Conservation (phyloP, 2,113 vertebrate species). For the Callipepla californica region DNA sequence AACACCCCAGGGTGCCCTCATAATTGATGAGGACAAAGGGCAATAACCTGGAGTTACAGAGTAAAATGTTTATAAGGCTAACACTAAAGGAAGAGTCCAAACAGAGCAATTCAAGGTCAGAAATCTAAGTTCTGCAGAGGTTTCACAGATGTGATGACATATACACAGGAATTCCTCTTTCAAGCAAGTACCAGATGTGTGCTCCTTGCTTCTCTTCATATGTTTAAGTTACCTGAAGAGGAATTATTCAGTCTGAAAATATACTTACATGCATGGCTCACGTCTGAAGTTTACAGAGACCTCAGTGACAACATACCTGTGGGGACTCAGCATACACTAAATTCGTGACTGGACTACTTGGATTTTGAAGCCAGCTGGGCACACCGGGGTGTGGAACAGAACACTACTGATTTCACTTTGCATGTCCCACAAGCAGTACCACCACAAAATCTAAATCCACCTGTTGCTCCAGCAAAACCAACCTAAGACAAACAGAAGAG, state of each 20-base stretch:
- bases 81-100: neutral
- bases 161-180: neutral
- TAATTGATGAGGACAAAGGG: neutral
- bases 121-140: neutral
- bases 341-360: neutral
- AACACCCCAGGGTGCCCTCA: neutral
- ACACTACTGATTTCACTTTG: neutral
- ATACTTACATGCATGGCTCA: fast-evolving
- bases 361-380: neutral
- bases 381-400: neutral
- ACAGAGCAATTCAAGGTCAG: neutral
- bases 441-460: neutral
- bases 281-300: neutral
- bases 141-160: neutral
- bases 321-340: neutral
- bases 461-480: neutral
- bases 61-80: neutral
- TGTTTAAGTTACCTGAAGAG: neutral
- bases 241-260: neutral
- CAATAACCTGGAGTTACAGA: neutral
- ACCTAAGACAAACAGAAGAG: neutral
- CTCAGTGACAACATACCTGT: neutral
- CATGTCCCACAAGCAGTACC: neutral
- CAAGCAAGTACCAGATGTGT: fast-evolving
- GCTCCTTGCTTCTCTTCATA: neutral